These are phyloP conservation scores for Alces alces DNA, from an alignment of 2,113 vertebrate genomes.

Conservation along the genomic window DNA sequence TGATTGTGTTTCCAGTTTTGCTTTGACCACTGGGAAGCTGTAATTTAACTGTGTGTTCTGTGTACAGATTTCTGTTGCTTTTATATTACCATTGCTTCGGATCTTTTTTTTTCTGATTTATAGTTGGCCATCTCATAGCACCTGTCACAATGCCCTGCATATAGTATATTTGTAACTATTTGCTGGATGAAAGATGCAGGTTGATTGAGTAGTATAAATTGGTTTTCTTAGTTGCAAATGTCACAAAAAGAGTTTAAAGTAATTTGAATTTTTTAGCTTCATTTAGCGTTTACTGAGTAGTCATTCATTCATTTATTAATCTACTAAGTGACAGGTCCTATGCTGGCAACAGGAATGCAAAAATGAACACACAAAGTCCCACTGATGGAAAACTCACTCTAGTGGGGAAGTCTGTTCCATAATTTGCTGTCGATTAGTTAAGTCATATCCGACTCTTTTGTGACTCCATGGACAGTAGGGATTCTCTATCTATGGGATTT, in stretches of 20 bases:
- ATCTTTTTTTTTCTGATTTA: neutral
- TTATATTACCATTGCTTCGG: neutral
- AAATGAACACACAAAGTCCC: neutral
- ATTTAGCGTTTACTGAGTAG: conserved; percentile 16
- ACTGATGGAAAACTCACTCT: neutral
- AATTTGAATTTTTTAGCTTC: conserved; percentile 8
- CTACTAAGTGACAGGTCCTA: neutral
- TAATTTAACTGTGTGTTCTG: neutral
- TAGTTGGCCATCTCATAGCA: neutral
- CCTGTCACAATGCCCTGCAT: neutral
- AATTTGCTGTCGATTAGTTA: neutral
- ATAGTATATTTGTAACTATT: neutral
- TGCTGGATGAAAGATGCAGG: conserved; percentile 13
- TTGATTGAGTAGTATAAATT: conserved; percentile 14
- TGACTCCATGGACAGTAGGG: neutral
- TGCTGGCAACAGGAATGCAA: neutral
- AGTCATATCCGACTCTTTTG: neutral
- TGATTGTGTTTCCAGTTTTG: neutral
- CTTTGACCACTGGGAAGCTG: neutral
- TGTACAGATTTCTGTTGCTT: neutral
- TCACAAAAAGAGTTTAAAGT: conserved; percentile 14
- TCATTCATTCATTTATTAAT: neutral
- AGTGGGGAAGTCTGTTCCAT: neutral
- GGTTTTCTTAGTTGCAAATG: conserved; percentile 28
- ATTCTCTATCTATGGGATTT: neutral